Evolutionary conservation across 2,888 invertebrate species (phyloP), one percentile per base, ranked within the genome.

Genomic region (Theretra japonica): DNA sequence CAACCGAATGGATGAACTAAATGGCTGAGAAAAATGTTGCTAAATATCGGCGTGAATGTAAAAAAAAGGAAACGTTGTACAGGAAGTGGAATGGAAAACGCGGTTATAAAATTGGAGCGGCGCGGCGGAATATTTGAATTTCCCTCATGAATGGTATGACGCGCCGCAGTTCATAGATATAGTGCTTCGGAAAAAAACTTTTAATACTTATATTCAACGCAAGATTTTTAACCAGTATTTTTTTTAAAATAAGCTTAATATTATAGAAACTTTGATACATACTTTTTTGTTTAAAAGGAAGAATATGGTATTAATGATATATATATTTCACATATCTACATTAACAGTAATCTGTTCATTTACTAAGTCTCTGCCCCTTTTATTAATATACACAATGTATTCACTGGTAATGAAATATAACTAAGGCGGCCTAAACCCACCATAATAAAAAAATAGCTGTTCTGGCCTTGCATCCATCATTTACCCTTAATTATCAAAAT

Each of bases 81-180:
- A 21, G 33, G 62, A 62, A 62, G 62, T 41, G 62, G 21, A 41
- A 62, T 41, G 33, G 41, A 21, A 62, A 41, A 62, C 33, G 62
- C 33, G 33, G 41, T 62, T 62, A 62, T 62, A 33, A 62, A 62
- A 62, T 62, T 62, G 62, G 41, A 62, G 21, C 62, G 62, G 33
- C 41, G 21, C 62, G 62, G 33, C 41, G 21, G 62, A 62, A 62
- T 62, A 62, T 62, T 62, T 62, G n/a, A 41, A 62, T 62, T 41
- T 62, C 30, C 33, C 41, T 62, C 33, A 62, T 62, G 41, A 62
- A 41, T 62, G 62, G 62, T 62, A 21, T 62, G 21, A 62, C 41
- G 62, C 21, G 33, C 62, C 41, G 21, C 62, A 62, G 62, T 33
- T 21, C 30, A 62, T 21, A 41, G 62, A 62, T 41, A 41, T 33